These are phyloP conservation scores for Champsocephalus esox DNA, from an alignment of 2,797 vertebrate species.

Conservation along the genomic window DNA sequence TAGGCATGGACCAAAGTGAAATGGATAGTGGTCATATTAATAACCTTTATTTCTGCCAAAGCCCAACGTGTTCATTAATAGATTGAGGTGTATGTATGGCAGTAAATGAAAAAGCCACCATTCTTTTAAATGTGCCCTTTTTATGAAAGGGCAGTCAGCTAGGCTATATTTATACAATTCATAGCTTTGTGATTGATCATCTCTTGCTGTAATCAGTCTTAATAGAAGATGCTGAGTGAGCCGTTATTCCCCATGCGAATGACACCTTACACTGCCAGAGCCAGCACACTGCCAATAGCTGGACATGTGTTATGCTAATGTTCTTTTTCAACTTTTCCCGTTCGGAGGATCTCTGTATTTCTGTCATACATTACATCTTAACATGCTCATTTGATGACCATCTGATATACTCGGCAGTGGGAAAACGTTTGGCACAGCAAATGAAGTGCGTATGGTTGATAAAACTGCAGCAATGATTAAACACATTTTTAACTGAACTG, in stretches of 20 bases:
- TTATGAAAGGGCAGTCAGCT: conserved; percentile 47
- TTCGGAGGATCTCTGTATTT: conserved; percentile 33
- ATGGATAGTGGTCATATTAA: conserved; percentile 17
- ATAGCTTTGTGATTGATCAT: conserved; percentile 51
- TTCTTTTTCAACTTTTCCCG: conserved; percentile 39
- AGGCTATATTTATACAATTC: conserved; percentile 25
- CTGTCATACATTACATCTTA: conserved; percentile 28
- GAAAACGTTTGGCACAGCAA: conserved; percentile 44
- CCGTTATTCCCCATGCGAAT: conserved; percentile 52
- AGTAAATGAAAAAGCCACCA: conserved; percentile 35
- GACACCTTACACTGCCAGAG: conserved; percentile 47
- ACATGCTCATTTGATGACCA: conserved; percentile 46
- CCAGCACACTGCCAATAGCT: conserved; percentile 40
- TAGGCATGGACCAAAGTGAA: background rate
- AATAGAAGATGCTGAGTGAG: conserved; percentile 56
- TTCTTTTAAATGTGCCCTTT: conserved; percentile 40
- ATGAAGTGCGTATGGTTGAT: conserved; percentile 38
- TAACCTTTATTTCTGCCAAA: conserved; percentile 4
- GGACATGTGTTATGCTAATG: conserved; percentile 64
- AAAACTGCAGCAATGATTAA: conserved; percentile 46
- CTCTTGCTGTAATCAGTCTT: conserved; percentile 53
- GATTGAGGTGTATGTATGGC: conserved; percentile 1
- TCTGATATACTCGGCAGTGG: conserved; percentile 28
- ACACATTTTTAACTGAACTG: conserved; percentile 25
- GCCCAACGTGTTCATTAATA: conserved; percentile 9